Conservation (phyloP, 92 coral and sea anemone genomes). For the Montipora capitata region DNA sequence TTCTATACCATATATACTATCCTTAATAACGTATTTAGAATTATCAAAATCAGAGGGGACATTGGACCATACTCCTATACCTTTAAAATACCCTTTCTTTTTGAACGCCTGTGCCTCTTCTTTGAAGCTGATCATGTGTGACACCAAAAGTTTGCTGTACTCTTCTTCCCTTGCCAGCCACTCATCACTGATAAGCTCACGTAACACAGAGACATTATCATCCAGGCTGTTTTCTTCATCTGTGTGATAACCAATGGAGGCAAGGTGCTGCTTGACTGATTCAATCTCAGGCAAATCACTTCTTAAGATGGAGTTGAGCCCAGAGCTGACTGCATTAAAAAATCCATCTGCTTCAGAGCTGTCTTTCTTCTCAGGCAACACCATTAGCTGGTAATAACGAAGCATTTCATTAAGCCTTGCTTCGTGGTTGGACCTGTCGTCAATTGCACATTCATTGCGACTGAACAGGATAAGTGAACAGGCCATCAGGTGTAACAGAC, state of each 20-base stretch:
- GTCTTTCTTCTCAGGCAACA: constrained; percentile 49
- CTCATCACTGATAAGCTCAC: constrained; percentile 76
- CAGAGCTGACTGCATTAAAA: constrained; percentile 71
- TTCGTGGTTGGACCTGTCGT: constrained; percentile 52
- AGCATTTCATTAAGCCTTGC: constrained; percentile 53
- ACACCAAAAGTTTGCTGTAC: constrained; percentile 72
- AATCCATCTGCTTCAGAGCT: constrained; percentile 71
- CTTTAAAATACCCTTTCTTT: constrained; percentile 72
- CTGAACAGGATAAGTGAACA: constrained; percentile 75
- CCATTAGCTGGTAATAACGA: constrained; percentile 46
- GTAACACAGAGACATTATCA: constrained; percentile 52
- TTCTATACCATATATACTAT: too few relatives aligned
- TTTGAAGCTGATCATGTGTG: constrained; percentile 67
- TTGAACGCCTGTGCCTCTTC: constrained; percentile 74
- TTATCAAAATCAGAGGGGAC: too few relatives aligned
- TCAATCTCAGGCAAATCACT: constrained; percentile 60
- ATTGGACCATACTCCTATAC: constrained; percentile 17
- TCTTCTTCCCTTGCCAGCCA: constrained; percentile 73
- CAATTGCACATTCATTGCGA: constrained; percentile 62
- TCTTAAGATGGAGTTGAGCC: constrained; percentile 62
- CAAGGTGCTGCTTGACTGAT: constrained; percentile 65
- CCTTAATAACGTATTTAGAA: too few relatives aligned
- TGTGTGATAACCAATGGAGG: constrained; percentile 69
- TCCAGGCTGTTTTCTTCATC: constrained; percentile 43
- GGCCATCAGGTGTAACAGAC: constrained; percentile 74